These are phyloP conservation scores for Drosophila niveifrons DNA, from an alignment of 2,888 invertebrate species.

Conservation along the genomic window DNA sequence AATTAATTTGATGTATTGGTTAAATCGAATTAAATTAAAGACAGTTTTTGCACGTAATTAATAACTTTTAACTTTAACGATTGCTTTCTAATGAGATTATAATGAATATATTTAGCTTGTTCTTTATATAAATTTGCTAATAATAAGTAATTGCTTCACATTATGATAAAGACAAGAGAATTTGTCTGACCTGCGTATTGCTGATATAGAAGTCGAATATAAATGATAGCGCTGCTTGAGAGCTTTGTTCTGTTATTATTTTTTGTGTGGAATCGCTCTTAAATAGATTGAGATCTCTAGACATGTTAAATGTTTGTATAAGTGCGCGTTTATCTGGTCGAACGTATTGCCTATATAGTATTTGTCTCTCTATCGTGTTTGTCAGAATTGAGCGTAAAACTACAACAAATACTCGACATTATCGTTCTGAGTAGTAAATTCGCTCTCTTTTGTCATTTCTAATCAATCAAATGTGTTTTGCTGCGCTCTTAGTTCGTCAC, in stretches of 20 bases:
- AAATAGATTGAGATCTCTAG: not conserved
- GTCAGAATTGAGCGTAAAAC: slow-evolving; percentile 8
- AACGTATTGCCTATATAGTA: not conserved
- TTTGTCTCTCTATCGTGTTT: slow-evolving; percentile 16
- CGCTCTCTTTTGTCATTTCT: slow-evolving; percentile 9
- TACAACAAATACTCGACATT: slow-evolving; percentile 4
- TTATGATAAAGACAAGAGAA: not conserved
- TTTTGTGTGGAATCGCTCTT: not conserved
- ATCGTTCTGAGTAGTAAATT: not conserved
- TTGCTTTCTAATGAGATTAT: not conserved
- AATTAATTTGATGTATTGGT: too few relatives aligned
- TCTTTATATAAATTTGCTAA: not conserved
- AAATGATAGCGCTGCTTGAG: not conserved
- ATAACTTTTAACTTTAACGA: not conserved
- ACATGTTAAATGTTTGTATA: slow-evolving; percentile 7
- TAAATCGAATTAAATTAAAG: too few relatives aligned
- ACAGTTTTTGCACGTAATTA: not conserved
- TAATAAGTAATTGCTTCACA: not conserved
- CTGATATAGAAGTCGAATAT: not conserved
- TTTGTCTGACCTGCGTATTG: not conserved
- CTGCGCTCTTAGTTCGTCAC: slow-evolving; percentile 26
- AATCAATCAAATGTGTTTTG: slow-evolving; percentile 18
- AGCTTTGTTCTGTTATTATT: not conserved
- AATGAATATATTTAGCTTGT: not conserved
- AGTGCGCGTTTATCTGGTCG: not conserved